Base-by-base conservation (phyloP, 2,113 vertebrate genomes). In the Urocynchramus pylzowi region DNA sequence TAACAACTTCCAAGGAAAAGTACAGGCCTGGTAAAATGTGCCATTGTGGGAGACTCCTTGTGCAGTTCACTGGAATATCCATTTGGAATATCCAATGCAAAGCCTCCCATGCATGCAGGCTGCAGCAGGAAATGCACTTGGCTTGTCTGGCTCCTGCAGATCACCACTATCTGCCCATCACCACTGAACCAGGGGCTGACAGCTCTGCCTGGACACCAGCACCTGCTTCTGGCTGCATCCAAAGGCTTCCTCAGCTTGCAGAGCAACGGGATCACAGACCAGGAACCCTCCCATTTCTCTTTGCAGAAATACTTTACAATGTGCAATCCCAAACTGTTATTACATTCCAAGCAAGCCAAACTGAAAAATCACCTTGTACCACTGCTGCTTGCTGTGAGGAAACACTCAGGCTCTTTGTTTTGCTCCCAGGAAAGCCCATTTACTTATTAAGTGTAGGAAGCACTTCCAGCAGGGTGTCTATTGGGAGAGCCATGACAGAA, bases 351-450 rank as follows among this genome's bases (percentile, higher is more conserved):
- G 63, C 64, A 76, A 91, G 78, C 9, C 78, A 61, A 75, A 73
- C 10, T 70, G 74, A 88, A 85, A 90, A 67, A n/a, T 15, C 63
- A n/a, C 18, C 67, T 70, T 49, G 47, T 70, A 26, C 15, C 30
- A 24, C 31, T 54, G 87, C 54, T 70, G 9, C 68, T 70, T 31
- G 33, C 93, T 81, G 47, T 7, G 56, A 95, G 85, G 71, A 70
- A 89, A 56, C 15, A 31, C 0, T 0, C 67, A 85, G 84, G 39
- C 33, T 49, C 79, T 74, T 56, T 93, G 71, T 68, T 54, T 27
- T 22, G 82, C 85, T 90, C 85, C 83, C 52, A 81, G 88, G 87
- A 96, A 93, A 96, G 68, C 60, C 41, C 71, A 75, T 93, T 86
- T 71, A 26, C 54, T 89, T 63, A 79, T 47, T 59, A 85, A 90